Conservation (phyloP, 2,888 invertebrate genomes). For the Xiphydria camelus region DNA sequence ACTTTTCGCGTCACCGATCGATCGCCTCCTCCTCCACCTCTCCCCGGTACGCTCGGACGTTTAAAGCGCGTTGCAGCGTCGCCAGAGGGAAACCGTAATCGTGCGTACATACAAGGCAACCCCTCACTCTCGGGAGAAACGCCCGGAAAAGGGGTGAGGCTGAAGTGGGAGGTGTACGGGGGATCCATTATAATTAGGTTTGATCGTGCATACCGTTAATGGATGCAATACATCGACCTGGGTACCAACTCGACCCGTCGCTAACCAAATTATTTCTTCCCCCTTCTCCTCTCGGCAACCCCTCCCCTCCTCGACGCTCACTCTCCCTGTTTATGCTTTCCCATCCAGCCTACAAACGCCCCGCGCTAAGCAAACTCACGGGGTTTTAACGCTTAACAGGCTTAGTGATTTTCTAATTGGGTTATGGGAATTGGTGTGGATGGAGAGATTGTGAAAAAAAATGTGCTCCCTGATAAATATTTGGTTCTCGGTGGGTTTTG, state of each 20-base stretch:
- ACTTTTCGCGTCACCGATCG: too few relatives aligned
- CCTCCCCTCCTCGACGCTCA: constrained; percentile 2
- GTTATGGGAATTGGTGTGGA: neutral
- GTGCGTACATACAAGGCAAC: neutral
- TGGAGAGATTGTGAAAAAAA: too few relatives aligned
- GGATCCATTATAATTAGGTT: constrained; percentile 46
- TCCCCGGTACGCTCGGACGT: too few relatives aligned
- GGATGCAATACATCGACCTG: constrained; percentile 40
- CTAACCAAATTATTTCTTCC: constrained; percentile 40
- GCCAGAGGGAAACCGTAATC: too few relatives aligned
- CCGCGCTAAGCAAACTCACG: constrained; percentile 40
- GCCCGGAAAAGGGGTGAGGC: too few relatives aligned
- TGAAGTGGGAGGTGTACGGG: constrained; percentile 15
- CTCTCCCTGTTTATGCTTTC: constrained; percentile 22
- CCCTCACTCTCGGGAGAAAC: neutral
- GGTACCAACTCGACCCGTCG: constrained; percentile 32
- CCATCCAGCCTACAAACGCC: constrained; percentile 22
- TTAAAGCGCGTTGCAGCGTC: too few relatives aligned
- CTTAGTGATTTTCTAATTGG: constrained; percentile 45
- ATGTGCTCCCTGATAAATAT: too few relatives aligned
- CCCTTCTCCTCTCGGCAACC: neutral
- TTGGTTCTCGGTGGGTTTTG: too few relatives aligned
- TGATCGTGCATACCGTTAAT: constrained; percentile 47
- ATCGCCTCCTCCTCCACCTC: too few relatives aligned
- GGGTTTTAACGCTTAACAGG: constrained; percentile 41